These are phyloP conservation scores for Alviniconcha strummeri DNA, from an alignment of 2,888 invertebrate species.

Conservation along the genomic window DNA sequence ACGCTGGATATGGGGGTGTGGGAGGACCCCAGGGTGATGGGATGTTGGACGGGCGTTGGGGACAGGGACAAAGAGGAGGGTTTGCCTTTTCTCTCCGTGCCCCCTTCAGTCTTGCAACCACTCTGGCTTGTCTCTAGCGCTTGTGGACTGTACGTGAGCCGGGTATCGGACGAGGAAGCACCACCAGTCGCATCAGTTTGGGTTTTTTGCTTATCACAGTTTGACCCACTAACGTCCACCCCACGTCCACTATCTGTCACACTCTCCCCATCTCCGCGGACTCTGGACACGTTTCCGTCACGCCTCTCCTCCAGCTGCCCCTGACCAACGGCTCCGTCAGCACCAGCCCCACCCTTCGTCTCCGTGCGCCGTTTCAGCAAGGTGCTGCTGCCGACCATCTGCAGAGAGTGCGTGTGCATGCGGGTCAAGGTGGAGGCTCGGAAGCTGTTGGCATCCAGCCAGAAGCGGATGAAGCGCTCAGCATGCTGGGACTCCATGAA, in stretches of 20 bases:
- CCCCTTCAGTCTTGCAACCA: neutral
- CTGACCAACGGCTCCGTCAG: neutral
- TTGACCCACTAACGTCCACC: neutral
- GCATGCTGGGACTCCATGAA: slow-evolving; percentile 84
- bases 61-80: neutral
- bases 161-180: neutral
- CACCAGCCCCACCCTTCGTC: neutral
- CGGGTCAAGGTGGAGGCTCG: slow-evolving; percentile 67
- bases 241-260: too few species aligned
- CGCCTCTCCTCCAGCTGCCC: neutral
- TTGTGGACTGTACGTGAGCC: neutral
- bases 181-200: neutral
- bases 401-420: slow-evolving; percentile 59
- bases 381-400: slow-evolving; percentile 35
- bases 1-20: neutral
- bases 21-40: too few species aligned
- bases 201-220: neutral
- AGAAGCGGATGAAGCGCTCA: slow-evolving; percentile 76
- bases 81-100: neutral
- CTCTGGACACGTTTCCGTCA: too few species aligned
- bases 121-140: too few species aligned
- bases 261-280: too few species aligned
- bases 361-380: slow-evolving; percentile 34
- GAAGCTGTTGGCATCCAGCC: slow-evolving; percentile 76
- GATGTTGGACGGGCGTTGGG: neutral